Conservation (phyloP, 2,113 vertebrate genomes). For the Nibea coibor region DNA sequence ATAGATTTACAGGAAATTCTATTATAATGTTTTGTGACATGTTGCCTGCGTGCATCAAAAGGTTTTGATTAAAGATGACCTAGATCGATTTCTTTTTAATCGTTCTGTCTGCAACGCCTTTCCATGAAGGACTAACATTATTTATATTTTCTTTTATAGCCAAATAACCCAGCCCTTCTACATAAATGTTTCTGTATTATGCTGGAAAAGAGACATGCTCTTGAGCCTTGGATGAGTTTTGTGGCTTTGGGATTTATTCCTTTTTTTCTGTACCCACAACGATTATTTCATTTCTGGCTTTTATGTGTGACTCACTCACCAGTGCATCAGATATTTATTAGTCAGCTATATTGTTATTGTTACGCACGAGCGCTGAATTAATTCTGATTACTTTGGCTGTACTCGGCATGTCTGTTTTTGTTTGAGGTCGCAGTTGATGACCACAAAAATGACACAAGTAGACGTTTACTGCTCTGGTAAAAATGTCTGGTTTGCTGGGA, state of each 20-base stretch:
- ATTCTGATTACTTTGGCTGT: not conserved
- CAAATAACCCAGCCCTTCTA: not conserved
- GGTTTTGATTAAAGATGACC: not conserved
- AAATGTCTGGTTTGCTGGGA: too few relatives aligned
- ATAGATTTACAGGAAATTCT: not conserved
- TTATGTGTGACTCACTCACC: not conserved
- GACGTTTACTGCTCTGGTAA: not conserved
- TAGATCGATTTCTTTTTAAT: not conserved
- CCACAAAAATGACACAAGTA: too few relatives aligned
- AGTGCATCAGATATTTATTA: not conserved
- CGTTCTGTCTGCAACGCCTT: not conserved
- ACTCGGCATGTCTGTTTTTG: not conserved
- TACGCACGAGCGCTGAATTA: constrained; percentile 11
- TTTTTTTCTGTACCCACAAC: not conserved
- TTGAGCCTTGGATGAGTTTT: not conserved
- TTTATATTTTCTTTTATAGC: not conserved
- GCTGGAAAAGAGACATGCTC: not conserved
- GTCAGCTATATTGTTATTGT: not conserved
- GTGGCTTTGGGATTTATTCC: not conserved
- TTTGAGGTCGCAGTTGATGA: constrained; percentile 13
- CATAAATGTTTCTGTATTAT: not conserved
- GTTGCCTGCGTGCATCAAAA: not conserved
- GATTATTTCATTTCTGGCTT: not conserved
- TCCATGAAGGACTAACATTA: not conserved
- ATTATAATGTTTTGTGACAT: too few relatives aligned